Evolutionary conservation across 2,888 invertebrate genomes (phyloP).

Genomic region (Ommatoiulus sabulosus): DNA sequence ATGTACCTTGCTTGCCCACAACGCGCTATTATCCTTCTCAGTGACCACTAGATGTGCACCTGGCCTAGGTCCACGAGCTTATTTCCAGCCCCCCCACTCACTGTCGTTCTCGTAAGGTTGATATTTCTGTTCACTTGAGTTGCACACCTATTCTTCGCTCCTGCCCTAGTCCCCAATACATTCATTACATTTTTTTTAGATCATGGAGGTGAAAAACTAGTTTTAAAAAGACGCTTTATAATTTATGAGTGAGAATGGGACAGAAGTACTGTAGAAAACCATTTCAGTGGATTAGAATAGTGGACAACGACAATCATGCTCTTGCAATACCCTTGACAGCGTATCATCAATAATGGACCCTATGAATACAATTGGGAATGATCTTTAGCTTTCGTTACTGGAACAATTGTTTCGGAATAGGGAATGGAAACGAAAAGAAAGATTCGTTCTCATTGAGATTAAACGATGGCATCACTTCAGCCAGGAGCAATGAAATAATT

Average conservation of each 20-base stretch:
- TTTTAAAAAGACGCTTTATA: not conserved
- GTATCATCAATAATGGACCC: no score
- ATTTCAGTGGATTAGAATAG: not conserved
- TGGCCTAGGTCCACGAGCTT: not conserved
- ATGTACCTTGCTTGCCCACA: not conserved
- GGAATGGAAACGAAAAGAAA: no score
- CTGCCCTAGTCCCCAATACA: slow-evolving; percentile 39
- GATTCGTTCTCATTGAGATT: no score
- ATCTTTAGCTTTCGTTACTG: no score
- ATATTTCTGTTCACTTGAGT: not conserved
- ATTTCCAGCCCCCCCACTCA: slow-evolving; percentile 21
- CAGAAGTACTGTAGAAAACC: not conserved
- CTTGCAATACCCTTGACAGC: no score
- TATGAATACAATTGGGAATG: no score
- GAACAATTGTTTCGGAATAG: no score
- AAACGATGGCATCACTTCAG: no score
- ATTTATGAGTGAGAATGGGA: not conserved
- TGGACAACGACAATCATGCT: not conserved
- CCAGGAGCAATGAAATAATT: no score
- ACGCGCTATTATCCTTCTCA: not conserved
- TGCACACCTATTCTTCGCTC: not conserved
- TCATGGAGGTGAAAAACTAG: slow-evolving; percentile 5
- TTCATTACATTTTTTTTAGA: not conserved
- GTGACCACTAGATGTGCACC: slow-evolving; percentile 26
- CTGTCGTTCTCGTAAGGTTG: not conserved